These are phyloP conservation scores for Cheilosia urbana DNA, from an alignment of 2,888 invertebrate genomes.

Conservation along the genomic window DNA sequence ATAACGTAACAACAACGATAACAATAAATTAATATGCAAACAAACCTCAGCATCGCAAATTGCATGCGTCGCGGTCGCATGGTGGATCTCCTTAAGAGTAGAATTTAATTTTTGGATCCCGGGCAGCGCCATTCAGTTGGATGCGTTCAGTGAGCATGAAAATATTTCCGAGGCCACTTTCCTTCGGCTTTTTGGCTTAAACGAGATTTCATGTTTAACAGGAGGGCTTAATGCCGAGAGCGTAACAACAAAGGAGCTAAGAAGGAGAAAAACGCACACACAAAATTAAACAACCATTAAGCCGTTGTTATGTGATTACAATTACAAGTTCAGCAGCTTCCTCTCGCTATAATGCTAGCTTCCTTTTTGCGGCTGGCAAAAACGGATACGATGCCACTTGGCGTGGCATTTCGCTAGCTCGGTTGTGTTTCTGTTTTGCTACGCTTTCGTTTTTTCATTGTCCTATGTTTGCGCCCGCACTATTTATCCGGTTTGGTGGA, in stretches of 20 bases:
- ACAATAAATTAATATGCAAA: conserved; percentile 21
- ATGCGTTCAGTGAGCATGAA: conserved; percentile 19
- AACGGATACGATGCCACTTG: conserved; percentile 51
- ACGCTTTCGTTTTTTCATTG: conserved; percentile 10
- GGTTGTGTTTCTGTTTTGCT: conserved; percentile 13
- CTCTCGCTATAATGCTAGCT: conserved; percentile 6
- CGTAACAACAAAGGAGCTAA: conserved; percentile 17
- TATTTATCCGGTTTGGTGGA: conserved; percentile 42
- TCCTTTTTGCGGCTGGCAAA: conserved; percentile 7
- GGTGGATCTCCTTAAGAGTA: neutral
- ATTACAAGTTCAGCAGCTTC: conserved; percentile 61
- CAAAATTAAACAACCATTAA: conserved; percentile 70
- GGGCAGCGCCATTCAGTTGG: conserved; percentile 34
- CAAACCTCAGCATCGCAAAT: neutral
- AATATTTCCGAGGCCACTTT: conserved; percentile 32
- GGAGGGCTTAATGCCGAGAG: conserved; percentile 42
- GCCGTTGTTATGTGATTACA: conserved; percentile 71
- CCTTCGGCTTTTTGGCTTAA: conserved; percentile 32
- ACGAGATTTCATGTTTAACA: conserved; percentile 40
- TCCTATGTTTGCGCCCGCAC: conserved; percentile 42
- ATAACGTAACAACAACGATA: conserved; percentile 3
- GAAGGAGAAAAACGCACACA: conserved; percentile 3
- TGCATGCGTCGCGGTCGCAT: neutral
- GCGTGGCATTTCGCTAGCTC: conserved; percentile 26
- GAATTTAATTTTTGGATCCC: conserved; percentile 41